These are phyloP conservation scores for Microctenopoma stevenorrisi DNA, from an alignment of 2,797 vertebrate species.

Conservation along the genomic window DNA sequence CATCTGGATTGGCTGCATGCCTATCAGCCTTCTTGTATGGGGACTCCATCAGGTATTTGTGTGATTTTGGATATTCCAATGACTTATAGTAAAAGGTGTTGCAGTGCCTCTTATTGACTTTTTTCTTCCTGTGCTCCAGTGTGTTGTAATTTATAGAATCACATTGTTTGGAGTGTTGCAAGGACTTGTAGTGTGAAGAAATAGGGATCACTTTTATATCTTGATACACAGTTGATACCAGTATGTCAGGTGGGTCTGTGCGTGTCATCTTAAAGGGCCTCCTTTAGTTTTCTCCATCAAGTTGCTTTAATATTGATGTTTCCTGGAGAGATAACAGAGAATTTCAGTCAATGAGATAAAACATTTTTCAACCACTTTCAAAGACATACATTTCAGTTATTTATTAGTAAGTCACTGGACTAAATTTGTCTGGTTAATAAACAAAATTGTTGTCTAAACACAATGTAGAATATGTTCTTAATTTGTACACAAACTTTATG, in stretches of 20 bases:
- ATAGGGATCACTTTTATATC: slow-evolving; percentile 90
- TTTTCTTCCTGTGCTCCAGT: slow-evolving; percentile 83
- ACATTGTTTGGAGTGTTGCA: slow-evolving; percentile 88
- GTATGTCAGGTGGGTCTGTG: slow-evolving; percentile 95
- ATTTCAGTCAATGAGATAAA: slow-evolving; percentile 37
- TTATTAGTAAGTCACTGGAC: background rate
- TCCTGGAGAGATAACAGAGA: slow-evolving; percentile 68
- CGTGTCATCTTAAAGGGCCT: slow-evolving; percentile 98
- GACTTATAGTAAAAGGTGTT: slow-evolving; percentile 91
- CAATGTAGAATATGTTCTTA: background rate
- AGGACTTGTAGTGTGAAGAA: slow-evolving; percentile 79
- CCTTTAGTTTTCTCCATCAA: slow-evolving; percentile 87
- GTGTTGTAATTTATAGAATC: slow-evolving; percentile 84
- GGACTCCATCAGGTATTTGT: slow-evolving; percentile 83
- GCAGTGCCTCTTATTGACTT: slow-evolving; percentile 92
- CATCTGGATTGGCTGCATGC: slow-evolving; percentile 81
- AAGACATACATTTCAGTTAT: background rate
- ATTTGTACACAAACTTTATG: background rate
- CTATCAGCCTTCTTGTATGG: slow-evolving; percentile 80
- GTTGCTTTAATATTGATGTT: slow-evolving; percentile 81
- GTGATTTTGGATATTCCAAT: slow-evolving; percentile 84
- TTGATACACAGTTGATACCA: slow-evolving; percentile 94
- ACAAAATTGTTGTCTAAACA: background rate
- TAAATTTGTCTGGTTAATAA: background rate
- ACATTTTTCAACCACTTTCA: background rate